These are phyloP conservation scores for Cyprinella venusta DNA, from an alignment of 2,797 vertebrate genomes.

Conservation along the genomic window DNA sequence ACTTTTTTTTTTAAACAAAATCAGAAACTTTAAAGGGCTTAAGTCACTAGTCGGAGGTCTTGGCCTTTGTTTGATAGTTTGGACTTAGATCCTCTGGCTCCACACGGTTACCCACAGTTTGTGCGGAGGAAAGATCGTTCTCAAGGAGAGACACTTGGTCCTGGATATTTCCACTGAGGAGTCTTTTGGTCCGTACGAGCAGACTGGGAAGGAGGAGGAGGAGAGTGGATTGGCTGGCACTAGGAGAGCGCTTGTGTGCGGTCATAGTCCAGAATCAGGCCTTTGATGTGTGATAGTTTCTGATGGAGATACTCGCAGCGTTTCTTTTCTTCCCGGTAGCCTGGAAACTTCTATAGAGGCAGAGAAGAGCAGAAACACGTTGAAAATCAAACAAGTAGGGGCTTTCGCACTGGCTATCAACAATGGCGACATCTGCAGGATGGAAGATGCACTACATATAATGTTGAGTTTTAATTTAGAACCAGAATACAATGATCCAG, in stretches of 20 bases:
- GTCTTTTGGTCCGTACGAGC: slow-evolving; percentile 73
- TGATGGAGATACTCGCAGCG: slow-evolving; percentile 86
- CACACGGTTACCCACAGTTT: slow-evolving; percentile 55
- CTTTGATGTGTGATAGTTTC: slow-evolving; percentile 90
- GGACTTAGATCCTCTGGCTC: slow-evolving; percentile 62
- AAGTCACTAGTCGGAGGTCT: slow-evolving; percentile 75
- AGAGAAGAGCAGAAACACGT: background rate
- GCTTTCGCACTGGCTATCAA: background rate
- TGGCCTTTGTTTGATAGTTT: slow-evolving; percentile 63
- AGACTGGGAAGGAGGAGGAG: slow-evolving; percentile 53
- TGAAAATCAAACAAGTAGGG: background rate
- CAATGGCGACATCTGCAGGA: slow-evolving; percentile 22
- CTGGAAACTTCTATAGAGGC: slow-evolving; percentile 79
- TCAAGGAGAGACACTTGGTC: slow-evolving; percentile 37
- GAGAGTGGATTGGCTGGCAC: slow-evolving; percentile 54
- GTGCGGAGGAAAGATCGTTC: slow-evolving; percentile 66
- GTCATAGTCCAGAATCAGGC: slow-evolving; percentile 85
- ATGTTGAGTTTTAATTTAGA: background rate
- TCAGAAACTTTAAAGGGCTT: slow-evolving; percentile 67
- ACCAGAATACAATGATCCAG: background rate
- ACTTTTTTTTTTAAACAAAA: slow-evolving; percentile 28
- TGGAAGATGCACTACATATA: background rate
- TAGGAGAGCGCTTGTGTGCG: slow-evolving; percentile 73
- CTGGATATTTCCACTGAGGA: slow-evolving; percentile 59
- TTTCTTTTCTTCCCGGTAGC: slow-evolving; percentile 86